Evolutionary conservation across 2,888 invertebrate genomes (phyloP).

Genomic region (Neria commutata): DNA sequence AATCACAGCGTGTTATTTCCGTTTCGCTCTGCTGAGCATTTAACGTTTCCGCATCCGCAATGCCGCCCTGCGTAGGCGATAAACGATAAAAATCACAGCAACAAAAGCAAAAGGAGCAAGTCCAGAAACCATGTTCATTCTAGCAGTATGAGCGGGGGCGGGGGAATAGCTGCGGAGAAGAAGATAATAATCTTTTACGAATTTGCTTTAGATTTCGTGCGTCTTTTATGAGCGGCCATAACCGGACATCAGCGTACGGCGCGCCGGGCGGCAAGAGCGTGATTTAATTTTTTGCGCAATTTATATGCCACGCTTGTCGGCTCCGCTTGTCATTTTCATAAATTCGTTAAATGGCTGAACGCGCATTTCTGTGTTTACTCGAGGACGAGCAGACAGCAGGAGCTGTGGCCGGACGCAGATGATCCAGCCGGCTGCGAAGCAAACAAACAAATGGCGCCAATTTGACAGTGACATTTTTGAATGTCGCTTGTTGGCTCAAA

Average conservation of each 20-base stretch:
- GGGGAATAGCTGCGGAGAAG: conserved; percentile 22
- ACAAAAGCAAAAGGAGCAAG: conserved; percentile 2
- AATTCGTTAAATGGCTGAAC: conserved; percentile 7
- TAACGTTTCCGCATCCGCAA: conserved; percentile 47
- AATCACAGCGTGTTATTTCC: conserved; percentile 58
- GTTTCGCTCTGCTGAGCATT: conserved; percentile 43
- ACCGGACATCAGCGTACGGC: conserved; percentile 38
- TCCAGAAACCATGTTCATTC: not conserved
- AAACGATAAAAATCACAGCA: not conserved
- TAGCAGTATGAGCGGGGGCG: not conserved
- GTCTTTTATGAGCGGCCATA: conserved; percentile 44
- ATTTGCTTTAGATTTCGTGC: conserved; percentile 26
- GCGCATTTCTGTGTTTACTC: not conserved
- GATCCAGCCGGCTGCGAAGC: conserved; percentile 43
- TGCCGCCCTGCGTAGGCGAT: not conserved
- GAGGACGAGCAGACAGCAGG: too few species aligned
- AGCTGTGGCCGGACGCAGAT: too few species aligned
- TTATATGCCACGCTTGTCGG: not conserved
- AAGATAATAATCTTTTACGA: conserved; percentile 42
- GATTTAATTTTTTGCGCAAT: not conserved
- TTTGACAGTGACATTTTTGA: conserved; percentile 36
- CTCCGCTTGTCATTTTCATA: not conserved
- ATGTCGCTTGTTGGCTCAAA: too few species aligned
- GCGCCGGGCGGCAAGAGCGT: not conserved
- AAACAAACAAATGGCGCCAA: conserved; percentile 54